Evolutionary conservation across 53 echinoderm and acorn worm genomes (phyloP).

Genomic region (Echinometra lucunter): DNA sequence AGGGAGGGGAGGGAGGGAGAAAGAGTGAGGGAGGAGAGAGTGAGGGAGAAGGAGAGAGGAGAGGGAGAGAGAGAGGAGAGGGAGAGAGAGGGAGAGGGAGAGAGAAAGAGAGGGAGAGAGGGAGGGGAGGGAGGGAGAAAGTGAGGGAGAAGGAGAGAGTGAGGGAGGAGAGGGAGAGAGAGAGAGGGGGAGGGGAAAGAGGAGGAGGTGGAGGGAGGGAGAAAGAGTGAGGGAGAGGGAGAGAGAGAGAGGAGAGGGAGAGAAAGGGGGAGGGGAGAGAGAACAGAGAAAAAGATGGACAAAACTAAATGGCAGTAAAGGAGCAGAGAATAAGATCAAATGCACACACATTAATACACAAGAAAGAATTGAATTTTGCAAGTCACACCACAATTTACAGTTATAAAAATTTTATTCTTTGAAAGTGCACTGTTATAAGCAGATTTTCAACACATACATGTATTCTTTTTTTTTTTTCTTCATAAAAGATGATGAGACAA

Average conservation of each 20-base stretch:
- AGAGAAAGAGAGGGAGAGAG: too few relatives aligned
- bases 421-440: constrained; percentile 24
- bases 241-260: too few relatives aligned
- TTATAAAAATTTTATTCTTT: constrained; percentile 40
- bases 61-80: neutral
- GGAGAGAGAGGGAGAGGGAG: neutral
- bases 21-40: too few relatives aligned
- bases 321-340: neutral
- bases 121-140: too few relatives aligned
- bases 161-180: too few relatives aligned
- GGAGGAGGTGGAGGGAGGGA: neutral
- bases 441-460: neutral
- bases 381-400: neutral
- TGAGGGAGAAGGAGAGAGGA: too few relatives aligned
- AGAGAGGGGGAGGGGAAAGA: neutral
- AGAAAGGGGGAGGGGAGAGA: neutral
- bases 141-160: too few relatives aligned
- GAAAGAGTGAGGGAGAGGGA: neutral
- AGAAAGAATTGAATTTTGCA: neutral
- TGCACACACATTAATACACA: neutral
- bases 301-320: too few relatives aligned
- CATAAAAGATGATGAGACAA: constrained; percentile 21
- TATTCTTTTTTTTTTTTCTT: too few relatives aligned
- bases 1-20: neutral
- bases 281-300: too few relatives aligned